phyloP scores from a whole-genome alignment of 2,797 vertebrate genomes.

The Clarias fuscus region DNA sequence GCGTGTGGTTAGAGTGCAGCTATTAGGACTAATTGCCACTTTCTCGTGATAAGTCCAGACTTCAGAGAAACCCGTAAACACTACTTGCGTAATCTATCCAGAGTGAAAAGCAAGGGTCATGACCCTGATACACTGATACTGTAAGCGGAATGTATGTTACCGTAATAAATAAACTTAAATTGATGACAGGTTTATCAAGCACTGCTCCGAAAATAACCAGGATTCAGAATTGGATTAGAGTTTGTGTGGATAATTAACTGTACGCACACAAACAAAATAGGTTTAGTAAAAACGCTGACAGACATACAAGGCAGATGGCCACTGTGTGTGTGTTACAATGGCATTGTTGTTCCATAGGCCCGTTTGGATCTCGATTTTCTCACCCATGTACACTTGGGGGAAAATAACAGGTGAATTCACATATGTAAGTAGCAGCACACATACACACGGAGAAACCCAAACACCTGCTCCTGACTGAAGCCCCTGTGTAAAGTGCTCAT shows the following conservation, averaged over 20 bases:
- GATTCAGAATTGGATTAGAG: background rate
- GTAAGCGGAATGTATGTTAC: background rate
- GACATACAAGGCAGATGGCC: constrained; percentile 48
- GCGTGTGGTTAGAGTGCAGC: constrained; percentile 5
- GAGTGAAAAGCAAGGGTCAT: background rate
- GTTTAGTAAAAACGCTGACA: constrained; percentile 23
- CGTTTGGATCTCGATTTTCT: constrained; percentile 46
- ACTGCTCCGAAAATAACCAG: background rate
- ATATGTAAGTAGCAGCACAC: constrained; percentile 27
- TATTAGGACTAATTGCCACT: constrained; percentile 40
- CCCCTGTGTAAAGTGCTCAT: constrained; percentile 71
- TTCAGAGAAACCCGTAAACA: background rate
- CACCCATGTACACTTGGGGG: constrained; percentile 52
- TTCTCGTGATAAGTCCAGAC: constrained; percentile 41
- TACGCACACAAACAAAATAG: constrained; percentile 4
- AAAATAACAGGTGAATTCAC: constrained; percentile 56
- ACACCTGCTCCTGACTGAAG: constrained; percentile 71
- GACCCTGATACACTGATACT: background rate
- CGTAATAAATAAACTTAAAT: background rate
- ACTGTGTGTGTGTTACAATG: constrained; percentile 40
- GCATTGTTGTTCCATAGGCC: constrained; percentile 47
- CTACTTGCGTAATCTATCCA: constrained; percentile 23
- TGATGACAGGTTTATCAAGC: background rate
- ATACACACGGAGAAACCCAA: constrained; percentile 48
- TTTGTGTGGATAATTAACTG: constrained; percentile 7